Evolutionary conservation across 2,797 vertebrate species (phyloP), one percentile per base, ranked within the genome.

Genomic region (Pterois miles): DNA sequence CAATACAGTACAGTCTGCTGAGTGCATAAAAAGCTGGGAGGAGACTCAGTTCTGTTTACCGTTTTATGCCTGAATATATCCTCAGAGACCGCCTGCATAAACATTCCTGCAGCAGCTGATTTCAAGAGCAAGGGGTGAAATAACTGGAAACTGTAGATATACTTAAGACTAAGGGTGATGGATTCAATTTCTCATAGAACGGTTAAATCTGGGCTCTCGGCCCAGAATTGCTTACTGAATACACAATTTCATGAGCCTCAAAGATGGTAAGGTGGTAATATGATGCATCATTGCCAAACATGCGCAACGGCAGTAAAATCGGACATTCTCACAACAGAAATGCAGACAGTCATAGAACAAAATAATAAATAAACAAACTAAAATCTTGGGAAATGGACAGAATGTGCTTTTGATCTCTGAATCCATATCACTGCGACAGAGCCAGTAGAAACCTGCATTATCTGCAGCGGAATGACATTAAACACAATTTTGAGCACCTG

Each of bases 201-300:
- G 74, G 82, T 80, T 81, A 64, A 57, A 29, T 25, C 84, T 88
- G 81, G 87, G 90, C 90, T 87, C 72, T 65, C 63, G 74, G 84
- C 88, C 90, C 90, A 83, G 78, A 82, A 65, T 50, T 74, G 65
- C 76, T 86, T 57, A 82, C 67, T 67, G 81, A 87, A 83, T 73
- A 79, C 53, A 69, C 76, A 83, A 71, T 88, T 73, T 85, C 65
- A 80, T 64, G 34, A 86, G 80, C 58, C 74, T 85, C 25, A 80
- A 70, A 88, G 82, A 86, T 58, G 70, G 34, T 23, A 14, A 83
- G 82, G 76, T 81, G 77, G 59, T 69, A 78, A 90, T 77, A 58
- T 60, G 74, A 90, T 76, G 80, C 65, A 81, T 70, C 63, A 33
- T 22, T 75, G 83, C 76, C 85, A 88, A 84, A 67, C 40, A 38